These are phyloP conservation scores for Orgyia antiqua DNA, from an alignment of 2,888 invertebrate genomes.

Conservation along the genomic window DNA sequence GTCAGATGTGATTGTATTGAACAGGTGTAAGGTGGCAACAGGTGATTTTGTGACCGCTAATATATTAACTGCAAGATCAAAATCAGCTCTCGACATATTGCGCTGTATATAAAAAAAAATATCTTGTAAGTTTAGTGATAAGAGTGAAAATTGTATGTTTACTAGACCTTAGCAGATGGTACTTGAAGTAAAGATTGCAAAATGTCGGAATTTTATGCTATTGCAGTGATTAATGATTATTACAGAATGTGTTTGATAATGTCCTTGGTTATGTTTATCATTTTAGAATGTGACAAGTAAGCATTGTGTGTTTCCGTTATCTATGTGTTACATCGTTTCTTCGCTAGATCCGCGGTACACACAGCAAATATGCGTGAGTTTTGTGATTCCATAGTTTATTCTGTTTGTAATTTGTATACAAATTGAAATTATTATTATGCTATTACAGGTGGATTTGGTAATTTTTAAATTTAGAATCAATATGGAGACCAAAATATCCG, in stretches of 20 bases:
- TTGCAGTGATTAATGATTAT: too few species aligned
- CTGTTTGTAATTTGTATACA: too few species aligned
- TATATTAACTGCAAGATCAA: constrained; percentile 64
- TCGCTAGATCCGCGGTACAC: constrained; percentile 14
- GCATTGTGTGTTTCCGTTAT: constrained; percentile 19
- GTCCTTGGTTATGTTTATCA: constrained; percentile 25
- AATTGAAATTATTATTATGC: too few species aligned
- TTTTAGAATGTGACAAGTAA: constrained; percentile 17
- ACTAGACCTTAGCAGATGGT: constrained; percentile 45
- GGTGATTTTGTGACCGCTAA: constrained; percentile 72
- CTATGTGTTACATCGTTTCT: constrained; percentile 25
- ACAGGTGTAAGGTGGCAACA: constrained; percentile 69
- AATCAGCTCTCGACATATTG: constrained; percentile 63
- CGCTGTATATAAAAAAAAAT: constrained; percentile 40
- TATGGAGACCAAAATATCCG: too few species aligned
- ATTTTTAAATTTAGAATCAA: too few species aligned
- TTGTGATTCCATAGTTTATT: too few species aligned
- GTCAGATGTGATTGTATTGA: constrained; percentile 71
- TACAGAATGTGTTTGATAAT: constrained; percentile 10
- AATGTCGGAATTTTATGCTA: constrained; percentile 13
- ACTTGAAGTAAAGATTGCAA: constrained; percentile 35
- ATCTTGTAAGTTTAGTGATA: constrained; percentile 14
- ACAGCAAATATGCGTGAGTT: too few species aligned
- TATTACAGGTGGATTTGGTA: too few species aligned
- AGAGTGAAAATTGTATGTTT: constrained; percentile 19